A percentile compares a stretch with the other conserved stretches of the same genome.
phyloP scores from a whole-genome alignment of 1,140 invertebrate species.

The Meloidogyne floridensis region DNA sequence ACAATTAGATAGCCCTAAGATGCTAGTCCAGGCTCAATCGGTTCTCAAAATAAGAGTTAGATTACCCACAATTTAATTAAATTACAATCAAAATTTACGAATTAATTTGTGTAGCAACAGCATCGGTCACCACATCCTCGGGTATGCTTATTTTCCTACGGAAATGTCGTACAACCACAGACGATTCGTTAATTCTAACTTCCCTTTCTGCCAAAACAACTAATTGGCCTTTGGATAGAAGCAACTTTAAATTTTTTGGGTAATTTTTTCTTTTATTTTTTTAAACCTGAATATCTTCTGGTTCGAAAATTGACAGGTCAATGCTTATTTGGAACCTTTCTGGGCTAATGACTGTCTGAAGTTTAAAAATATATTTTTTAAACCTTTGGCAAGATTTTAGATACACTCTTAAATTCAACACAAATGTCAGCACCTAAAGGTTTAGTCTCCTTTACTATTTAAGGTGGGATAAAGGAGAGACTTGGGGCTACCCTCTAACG shows the following conservation, averaged over 20 bases:
- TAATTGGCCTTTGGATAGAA: slow-evolving; percentile 27
- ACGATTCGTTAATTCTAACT: slow-evolving; percentile 27
- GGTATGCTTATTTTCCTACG: slow-evolving; percentile 19
- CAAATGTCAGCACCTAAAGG: too few relatives aligned
- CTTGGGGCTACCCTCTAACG: too few relatives aligned
- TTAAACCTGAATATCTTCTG: slow-evolving; percentile 37
- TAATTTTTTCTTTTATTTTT: neutral
- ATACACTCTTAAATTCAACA: neutral
- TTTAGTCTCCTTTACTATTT: too few relatives aligned
- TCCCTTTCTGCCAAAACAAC: slow-evolving; percentile 27
- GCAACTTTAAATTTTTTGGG: slow-evolving; percentile 29
- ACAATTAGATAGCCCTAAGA: too few relatives aligned
- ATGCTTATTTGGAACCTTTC: slow-evolving; percentile 26
- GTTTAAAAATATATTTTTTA: neutral
- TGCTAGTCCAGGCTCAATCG: too few relatives aligned
- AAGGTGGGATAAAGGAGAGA: too few relatives aligned
- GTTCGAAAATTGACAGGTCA: slow-evolving; percentile 33
- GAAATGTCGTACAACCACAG: slow-evolving; percentile 19
- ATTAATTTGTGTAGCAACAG: slow-evolving; percentile 28
- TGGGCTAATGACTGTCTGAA: slow-evolving; percentile 20
- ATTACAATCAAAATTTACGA: slow-evolving; percentile 3
- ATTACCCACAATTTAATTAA: neutral
- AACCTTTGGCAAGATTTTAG: neutral
- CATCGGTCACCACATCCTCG: slow-evolving; percentile 33
- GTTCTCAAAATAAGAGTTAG: too few relatives aligned